These are phyloP conservation scores for Vollenhovia emeryi DNA, from an alignment of 1,140 invertebrate genomes.

Conservation along the genomic window DNA sequence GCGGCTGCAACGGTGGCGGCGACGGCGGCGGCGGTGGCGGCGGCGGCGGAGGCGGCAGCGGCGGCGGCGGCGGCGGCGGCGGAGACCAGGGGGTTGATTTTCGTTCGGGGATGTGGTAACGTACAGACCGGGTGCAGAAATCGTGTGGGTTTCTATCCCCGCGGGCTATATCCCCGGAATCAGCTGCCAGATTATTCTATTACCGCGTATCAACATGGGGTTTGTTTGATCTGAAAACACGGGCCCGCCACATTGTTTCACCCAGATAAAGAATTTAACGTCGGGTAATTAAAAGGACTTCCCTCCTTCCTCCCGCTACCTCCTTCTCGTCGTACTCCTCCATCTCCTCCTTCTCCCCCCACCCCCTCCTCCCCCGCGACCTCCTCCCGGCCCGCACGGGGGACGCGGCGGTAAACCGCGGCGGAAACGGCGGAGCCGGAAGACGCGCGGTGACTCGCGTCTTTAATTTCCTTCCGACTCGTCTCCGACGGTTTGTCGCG, in stretches of 20 bases:
- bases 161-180: constrained; percentile 85
- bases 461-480: constrained; percentile 48
- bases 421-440: background rate
- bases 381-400: constrained; percentile 57
- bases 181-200: constrained; percentile 87
- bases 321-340: background rate
- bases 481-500: constrained; percentile 59
- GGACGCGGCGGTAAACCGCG: constrained; percentile 46
- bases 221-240: constrained; percentile 86
- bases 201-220: constrained; percentile 86
- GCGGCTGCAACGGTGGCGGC: constrained; percentile 60
- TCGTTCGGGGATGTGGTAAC: constrained; percentile 75
- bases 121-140: constrained; percentile 78
- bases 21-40: constrained; percentile 52
- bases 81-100: constrained; percentile 80
- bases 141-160: constrained; percentile 83
- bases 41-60: constrained; percentile 54
- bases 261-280: constrained; percentile 86
- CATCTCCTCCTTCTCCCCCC: background rate
- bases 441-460: constrained; percentile 25
- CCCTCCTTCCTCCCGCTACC: background rate
- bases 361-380: background rate
- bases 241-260: constrained; percentile 85
- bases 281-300: constrained; percentile 84
- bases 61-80: constrained; percentile 50